Conservation (phyloP, 2,888 invertebrate species). For the Phalera bucephala region DNA sequence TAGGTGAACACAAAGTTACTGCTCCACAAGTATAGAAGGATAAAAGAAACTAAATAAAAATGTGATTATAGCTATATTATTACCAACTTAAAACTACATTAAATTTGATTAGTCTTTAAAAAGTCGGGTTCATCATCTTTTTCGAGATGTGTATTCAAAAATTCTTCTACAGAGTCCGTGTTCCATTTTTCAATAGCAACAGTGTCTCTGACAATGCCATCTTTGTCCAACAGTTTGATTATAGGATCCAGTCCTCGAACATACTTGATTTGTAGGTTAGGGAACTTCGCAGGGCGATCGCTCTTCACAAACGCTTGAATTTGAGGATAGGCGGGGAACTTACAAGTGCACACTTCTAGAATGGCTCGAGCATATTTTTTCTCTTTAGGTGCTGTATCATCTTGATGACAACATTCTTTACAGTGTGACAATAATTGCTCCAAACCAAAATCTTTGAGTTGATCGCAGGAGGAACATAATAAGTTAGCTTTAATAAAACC, state of each 20-base stretch:
- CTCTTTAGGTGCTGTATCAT: slow-evolving; percentile 85
- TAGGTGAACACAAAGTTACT: no score
- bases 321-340: slow-evolving; percentile 98
- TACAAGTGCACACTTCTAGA: slow-evolving; percentile 98
- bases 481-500: slow-evolving; percentile 94
- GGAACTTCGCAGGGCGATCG: slow-evolving; percentile 93
- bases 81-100: no score
- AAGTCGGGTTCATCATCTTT: slow-evolving; percentile 82
- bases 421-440: slow-evolving; percentile 87
- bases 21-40: no score
- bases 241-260: slow-evolving; percentile 97
- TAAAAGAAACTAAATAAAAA: no score
- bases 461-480: slow-evolving; percentile 94
- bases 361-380: slow-evolving; percentile 95
- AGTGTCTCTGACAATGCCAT: slow-evolving; percentile 92
- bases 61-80: no score
- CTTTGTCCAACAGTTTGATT: slow-evolving; percentile 93
- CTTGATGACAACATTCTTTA: slow-evolving; percentile 90
- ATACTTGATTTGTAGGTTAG: slow-evolving; percentile 95
- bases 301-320: slow-evolving; percentile 99
- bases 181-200: slow-evolving; percentile 99
- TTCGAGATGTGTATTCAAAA: slow-evolving; percentile 93
- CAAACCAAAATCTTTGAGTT: slow-evolving; percentile 89
- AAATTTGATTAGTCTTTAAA: slow-evolving; percentile 84
- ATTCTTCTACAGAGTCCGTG: slow-evolving; percentile 98